Base-by-base conservation (phyloP, 2,888 invertebrate species). In the Zonitis immaculata region DNA sequence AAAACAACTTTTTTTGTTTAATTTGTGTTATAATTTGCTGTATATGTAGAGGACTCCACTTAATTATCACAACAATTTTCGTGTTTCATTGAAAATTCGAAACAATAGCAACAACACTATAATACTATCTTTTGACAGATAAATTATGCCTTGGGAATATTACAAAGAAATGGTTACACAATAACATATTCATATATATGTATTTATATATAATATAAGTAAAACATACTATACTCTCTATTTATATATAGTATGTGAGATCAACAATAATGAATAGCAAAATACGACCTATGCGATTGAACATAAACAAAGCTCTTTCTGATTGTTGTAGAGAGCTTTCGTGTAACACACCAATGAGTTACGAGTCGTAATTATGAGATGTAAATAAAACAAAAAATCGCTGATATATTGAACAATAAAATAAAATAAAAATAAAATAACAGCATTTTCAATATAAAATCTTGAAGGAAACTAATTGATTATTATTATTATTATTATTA, bases 51-150 rank as follows among this genome's bases (percentile, higher is more conserved):
- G n/a, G n/a, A 3, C 22, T 22, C 22, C n/a, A 28, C n/a, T 1
- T 16, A 35, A 35, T 35, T 16, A 16, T 12, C 16, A 16, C 9
- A 16, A 35, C 14, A 6, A 35, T 56, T 49, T 49, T 49, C 48
- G 32, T 35, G 49, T 49, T 48, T 42, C 49, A 44, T 39, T 25
- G 44, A 35, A 39, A 46, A 30, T 4, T 49, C 26, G n/a, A 47
- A 56, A 53, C 52, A 56, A 52, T 52, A 42, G 47, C 14, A 14
- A 26, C 8, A 18, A 12, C 22, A n/a, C 42, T 44, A 44, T 52
- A 47, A 55, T 56, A 39, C 46, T 47, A 53, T 52, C 52, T 56
- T 30, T 53, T 53, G 56, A 53, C 53, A 56, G 56, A 50, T 56
- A 56, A 56, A 53, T 56, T 56, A 56, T 53, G 53, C 51, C 22